Conservation (phyloP, 2,113 vertebrate species). For the Trematocara stigmaticum region DNA sequence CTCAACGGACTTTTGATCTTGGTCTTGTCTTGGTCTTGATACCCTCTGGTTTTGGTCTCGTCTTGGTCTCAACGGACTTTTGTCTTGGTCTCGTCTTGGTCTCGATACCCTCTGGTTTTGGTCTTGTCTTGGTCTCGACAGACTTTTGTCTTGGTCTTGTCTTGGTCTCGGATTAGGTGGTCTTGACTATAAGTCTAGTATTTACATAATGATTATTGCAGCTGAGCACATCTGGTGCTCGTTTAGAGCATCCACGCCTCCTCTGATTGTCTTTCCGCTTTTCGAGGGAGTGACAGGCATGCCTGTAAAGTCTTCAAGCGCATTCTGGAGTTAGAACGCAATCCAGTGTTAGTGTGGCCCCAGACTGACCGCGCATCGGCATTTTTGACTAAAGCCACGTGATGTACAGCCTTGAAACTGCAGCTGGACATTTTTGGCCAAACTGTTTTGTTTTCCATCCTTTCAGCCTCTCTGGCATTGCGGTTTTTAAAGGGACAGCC, state of each 20-base stretch:
- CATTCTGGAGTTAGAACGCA: not conserved
- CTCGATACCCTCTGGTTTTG: no score
- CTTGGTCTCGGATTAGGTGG: no score
- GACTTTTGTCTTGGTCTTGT: no score
- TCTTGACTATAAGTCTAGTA: no score
- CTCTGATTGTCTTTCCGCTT: not conserved
- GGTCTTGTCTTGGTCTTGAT: no score
- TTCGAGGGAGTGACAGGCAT: constrained; percentile 29
- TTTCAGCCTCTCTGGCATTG: not conserved
- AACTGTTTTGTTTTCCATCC: not conserved
- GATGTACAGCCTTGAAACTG: not conserved
- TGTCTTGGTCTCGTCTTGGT: no score
- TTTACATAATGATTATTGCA: not conserved
- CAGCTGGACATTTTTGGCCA: not conserved
- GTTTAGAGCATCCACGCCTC: not conserved
- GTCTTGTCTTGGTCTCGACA: no score
- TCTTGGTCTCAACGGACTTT: no score
- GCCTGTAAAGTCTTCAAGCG: not conserved
- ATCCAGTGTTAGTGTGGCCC: not conserved
- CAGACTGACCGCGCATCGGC: not conserved
- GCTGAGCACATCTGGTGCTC: constrained; percentile 18
- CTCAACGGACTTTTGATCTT: no score
- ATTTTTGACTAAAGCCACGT: not conserved
- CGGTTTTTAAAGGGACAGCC: not conserved
- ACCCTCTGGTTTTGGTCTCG: no score